Base-by-base conservation (phyloP, 2,797 vertebrate genomes). In the Melanotaenia trifasciata region DNA sequence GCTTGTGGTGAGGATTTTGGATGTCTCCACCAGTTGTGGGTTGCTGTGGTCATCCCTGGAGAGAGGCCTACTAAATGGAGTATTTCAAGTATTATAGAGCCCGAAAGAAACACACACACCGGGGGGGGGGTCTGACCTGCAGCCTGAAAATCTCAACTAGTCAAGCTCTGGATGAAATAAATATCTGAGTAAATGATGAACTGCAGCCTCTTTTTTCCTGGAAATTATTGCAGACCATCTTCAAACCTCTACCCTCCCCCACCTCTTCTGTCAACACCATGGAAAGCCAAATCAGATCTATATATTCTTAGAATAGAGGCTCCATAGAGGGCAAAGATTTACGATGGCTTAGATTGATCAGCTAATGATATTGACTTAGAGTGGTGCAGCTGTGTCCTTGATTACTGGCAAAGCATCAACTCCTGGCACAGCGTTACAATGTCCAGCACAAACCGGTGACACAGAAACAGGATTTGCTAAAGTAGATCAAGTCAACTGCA, bases 71-170 rank as follows among this genome's bases (percentile, higher is more conserved):
- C 81, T 85, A 87, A 91, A 92, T 81, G 67, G 80, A 68, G 67
- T 83, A 62, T 69, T 83, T 83, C 57, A 22, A 84, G 65, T 65
- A 61, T 77, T 76, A 86, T 13, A 43, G 83, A 78, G 69, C 64
- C 83, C 51, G 51, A 84, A 73, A 82, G 47, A 75, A 63, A 79
- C 68, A 79, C 62, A 60, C 76, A 67, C 24, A 18, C n/a, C 8
- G 28, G 28, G 28, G 26, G 59, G 80, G 83, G 90, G 88, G 87
- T 93, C 87, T 83, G 83, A 88, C 81, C 83, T 83, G 87, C 87
- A 85, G 85, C 84, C 79, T 88, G 58, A 89, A 89, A 91, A 79
- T 87, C 75, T 71, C 10, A 76, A 84, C 74, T 72, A 75, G 70
- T 76, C 63, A 62, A 88, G 67, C 74, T 63, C 67, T 67, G 64